These are phyloP conservation scores for Agrochola lychnidis DNA, from an alignment of 2,888 invertebrate species.

Conservation along the genomic window DNA sequence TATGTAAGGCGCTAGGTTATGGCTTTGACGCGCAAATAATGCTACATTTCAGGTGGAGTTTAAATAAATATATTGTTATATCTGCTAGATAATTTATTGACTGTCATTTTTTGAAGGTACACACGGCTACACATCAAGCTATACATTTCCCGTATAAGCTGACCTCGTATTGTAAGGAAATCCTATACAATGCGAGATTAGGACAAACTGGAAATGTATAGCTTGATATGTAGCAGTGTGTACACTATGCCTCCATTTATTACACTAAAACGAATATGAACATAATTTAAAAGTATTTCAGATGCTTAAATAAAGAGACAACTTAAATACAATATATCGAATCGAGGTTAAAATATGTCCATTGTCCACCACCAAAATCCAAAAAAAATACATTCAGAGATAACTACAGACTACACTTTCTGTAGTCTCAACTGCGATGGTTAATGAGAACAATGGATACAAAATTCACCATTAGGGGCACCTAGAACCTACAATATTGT, in stretches of 20 bases:
- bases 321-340: background rate
- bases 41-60: background rate
- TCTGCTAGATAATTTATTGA: background rate
- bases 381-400: too few relatives aligned
- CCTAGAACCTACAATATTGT: background rate
- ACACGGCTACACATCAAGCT: too few relatives aligned
- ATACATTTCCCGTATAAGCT: too few relatives aligned
- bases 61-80: too few relatives aligned
- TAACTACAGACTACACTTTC: background rate
- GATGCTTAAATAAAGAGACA: background rate
- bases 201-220: too few relatives aligned
- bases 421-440: background rate
- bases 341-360: background rate
- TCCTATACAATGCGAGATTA: too few relatives aligned
- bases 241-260: background rate
- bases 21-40: background rate
- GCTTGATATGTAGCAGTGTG: too few relatives aligned
- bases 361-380: background rate
- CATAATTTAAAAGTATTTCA: background rate
- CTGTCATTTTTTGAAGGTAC: background rate
- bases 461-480: background rate
- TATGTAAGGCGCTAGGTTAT: background rate
- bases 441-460: background rate
- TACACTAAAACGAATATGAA: background rate
- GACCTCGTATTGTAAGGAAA: too few relatives aligned